Evolutionary conservation across 2,113 vertebrate genomes (phyloP), one percentile per base, ranked within the genome.

Genomic region (Rhea americana): DNA sequence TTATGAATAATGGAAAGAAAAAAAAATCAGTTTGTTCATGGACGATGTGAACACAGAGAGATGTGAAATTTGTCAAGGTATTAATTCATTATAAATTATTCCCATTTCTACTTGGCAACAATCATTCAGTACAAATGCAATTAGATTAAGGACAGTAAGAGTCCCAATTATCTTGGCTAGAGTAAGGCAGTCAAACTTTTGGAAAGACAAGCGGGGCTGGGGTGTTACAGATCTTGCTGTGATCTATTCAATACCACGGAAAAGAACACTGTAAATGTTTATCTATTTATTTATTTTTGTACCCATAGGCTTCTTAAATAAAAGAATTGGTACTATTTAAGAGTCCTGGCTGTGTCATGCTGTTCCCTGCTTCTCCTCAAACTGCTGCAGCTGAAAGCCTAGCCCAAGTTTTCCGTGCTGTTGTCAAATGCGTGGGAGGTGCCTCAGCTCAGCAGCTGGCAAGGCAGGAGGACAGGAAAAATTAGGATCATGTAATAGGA

Each of bases 401-500:
- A 28, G 35, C 74, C 43, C 68, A 61, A 3, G 25, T 22, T 58
- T 41, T 32, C 47, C 24, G 37, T 5, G 0, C 3, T 51, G 13
- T 3, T 61, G 61, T 13, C 1, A 16, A 26, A 26, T 2, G 30
- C 13, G 5, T 1, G 4, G 72, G 16, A 32, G 59, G 22, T 39
- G 53, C 55, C 26, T 37, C 77, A 82, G 25, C 6, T 3, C 66
- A 22, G 61, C 71, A 37, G 51, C 72, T 1, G 4, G 50, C 47
- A 28, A 9, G 61, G 43, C 59, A 22, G 51, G 0, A 13, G 25
- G 26, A 55, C 5, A 9, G 87, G 17, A 53, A 39, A 37, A 62
- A 37, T 8, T 2, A 11, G 48, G 7, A 1, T n/a, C 50, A 5
- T 2, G 0, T 5, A 26, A 24, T 1, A 11, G 74, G 43, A 16